Conservation (phyloP, 2,113 vertebrate species). For the Calyptommatus sinebrachiatus region DNA sequence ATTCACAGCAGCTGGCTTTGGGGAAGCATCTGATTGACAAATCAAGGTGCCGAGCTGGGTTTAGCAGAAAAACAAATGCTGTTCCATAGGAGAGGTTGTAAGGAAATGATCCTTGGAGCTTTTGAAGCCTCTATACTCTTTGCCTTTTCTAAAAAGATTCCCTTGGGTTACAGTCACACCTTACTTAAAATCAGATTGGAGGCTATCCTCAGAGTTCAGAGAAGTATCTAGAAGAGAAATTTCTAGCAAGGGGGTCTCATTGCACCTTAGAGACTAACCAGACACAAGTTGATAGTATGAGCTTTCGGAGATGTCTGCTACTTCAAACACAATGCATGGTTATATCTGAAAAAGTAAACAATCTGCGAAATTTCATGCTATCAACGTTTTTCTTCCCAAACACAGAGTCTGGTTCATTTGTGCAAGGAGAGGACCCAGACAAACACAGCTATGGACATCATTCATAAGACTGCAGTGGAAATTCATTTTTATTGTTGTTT, state of each 20-base stretch:
- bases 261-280: too few species aligned
- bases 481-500: neutral
- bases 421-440: too few species aligned
- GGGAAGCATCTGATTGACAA: constrained; percentile 17
- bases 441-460: too few species aligned
- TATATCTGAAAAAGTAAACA: too few species aligned
- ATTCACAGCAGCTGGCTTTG: constrained; percentile 14
- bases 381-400: too few species aligned
- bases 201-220: too few species aligned
- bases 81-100: neutral
- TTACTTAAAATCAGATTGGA: neutral
- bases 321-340: too few species aligned
- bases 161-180: neutral
- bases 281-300: too few species aligned
- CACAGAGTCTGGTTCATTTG: neutral
- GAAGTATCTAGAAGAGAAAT: too few species aligned
- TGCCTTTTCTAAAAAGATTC: neutral
- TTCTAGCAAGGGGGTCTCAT: too few species aligned
- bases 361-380: neutral
- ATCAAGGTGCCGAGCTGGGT: constrained; percentile 6
- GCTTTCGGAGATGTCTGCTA: too few species aligned
- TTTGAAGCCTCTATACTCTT: neutral
- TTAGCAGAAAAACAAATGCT: constrained; percentile 6
- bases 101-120: neutral
- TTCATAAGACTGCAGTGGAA: neutral